Conservation (phyloP, 1,140 invertebrate species). For the Penaeus vannamei region DNA sequence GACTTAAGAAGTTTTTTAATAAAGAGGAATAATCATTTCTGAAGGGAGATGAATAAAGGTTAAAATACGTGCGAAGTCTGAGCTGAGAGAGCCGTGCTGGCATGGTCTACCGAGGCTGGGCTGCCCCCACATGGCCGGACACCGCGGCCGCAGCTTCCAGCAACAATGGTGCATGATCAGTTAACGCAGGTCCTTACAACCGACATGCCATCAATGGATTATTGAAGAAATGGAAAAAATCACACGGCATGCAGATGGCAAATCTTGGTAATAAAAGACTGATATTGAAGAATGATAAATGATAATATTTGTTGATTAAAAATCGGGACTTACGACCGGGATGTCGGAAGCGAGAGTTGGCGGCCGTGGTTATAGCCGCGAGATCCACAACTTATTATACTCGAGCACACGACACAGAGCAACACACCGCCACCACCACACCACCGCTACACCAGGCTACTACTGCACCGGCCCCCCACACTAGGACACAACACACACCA, state of each 20-base stretch:
- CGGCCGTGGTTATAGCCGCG: conserved; percentile 29
- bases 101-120: conserved; percentile 5
- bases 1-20: neutral
- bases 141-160: no score
- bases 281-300: conserved; percentile 30
- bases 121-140: neutral
- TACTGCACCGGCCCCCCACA: conserved; percentile 6
- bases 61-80: conserved; percentile 10
- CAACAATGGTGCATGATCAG: conserved; percentile 23
- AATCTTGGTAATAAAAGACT: conserved; percentile 23
- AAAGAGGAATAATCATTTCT: no score
- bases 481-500: conserved; percentile 22
- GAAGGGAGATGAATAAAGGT: no score
- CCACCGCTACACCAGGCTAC: conserved; percentile 27
- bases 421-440: conserved; percentile 12
- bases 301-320: conserved; percentile 32
- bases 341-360: conserved; percentile 11
- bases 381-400: conserved; percentile 22
- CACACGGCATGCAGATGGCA: conserved; percentile 34
- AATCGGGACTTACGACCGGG: conserved; percentile 32
- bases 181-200: conserved; percentile 19
- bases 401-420: conserved; percentile 13
- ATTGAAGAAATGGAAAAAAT: conserved; percentile 24
- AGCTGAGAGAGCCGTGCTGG: conserved; percentile 24
- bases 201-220: conserved; percentile 23